These are phyloP conservation scores for Drosophila vallismaia DNA, from an alignment of 2,888 invertebrate genomes.

Conservation along the genomic window DNA sequence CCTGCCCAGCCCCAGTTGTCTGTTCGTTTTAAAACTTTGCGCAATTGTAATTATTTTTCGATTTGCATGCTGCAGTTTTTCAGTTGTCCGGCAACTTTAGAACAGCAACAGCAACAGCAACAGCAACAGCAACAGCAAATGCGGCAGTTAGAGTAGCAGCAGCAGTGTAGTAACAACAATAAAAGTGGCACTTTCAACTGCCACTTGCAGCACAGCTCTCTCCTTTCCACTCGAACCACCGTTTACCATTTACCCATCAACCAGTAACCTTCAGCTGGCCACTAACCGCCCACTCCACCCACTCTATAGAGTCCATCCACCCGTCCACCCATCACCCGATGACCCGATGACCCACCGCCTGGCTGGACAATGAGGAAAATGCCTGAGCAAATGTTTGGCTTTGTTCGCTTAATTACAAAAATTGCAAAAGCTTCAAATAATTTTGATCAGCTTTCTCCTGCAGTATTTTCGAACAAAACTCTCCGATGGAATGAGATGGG, in stretches of 20 bases:
- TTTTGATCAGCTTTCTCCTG: conserved; percentile 50
- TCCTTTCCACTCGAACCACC: conserved; percentile 3
- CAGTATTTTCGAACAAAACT: conserved; percentile 19
- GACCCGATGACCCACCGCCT: conserved; percentile 16
- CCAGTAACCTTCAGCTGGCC: not conserved
- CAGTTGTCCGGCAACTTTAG: conserved; percentile 51
- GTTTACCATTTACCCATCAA: not conserved
- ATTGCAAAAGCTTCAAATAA: conserved; percentile 61
- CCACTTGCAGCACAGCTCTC: conserved; percentile 29
- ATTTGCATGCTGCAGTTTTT: conserved; percentile 60
- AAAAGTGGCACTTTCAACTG: conserved; percentile 50
- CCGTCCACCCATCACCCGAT: not conserved
- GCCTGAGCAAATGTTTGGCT: conserved; percentile 55
- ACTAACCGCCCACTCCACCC: not conserved
- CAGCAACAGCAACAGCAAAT: conserved; percentile 6
- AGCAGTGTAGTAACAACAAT: conserved; percentile 40
- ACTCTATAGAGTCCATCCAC: not conserved
- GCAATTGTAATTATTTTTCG: conserved; percentile 62
- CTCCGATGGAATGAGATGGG: not conserved
- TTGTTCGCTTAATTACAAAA: conserved; percentile 63
- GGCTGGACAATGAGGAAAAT: conserved; percentile 44
- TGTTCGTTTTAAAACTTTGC: conserved; percentile 56
- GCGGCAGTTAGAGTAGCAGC: conserved; percentile 12
- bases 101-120: conserved; percentile 8
- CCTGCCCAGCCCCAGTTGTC: conserved; percentile 34